Evolutionary conservation across 1,140 invertebrate genomes (phyloP), one percentile per base, ranked within the genome.

Genomic region (Drosophila punjabiensis): DNA sequence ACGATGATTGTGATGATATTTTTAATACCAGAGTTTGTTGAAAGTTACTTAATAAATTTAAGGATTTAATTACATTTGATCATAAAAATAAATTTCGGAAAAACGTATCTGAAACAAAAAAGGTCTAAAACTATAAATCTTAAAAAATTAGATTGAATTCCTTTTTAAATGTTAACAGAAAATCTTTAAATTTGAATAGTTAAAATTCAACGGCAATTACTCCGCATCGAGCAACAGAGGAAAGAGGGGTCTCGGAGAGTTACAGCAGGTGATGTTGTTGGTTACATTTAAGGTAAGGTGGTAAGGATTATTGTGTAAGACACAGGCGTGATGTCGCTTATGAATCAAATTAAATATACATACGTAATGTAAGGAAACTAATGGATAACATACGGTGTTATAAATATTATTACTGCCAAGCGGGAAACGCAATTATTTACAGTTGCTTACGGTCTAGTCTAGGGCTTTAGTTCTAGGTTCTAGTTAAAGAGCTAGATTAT

Each of bases 261-360:
- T 4, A 3, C 13, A 14, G 28, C 20, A 5, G 50, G 32, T 71
- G 66, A 18, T 56, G 55, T 39, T 24, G 2, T 39, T 37, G 33
- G 33, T 50, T 50, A 30, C 10, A n/a, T 10, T 7, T 24, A 56
- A 10, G 33, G 53, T 37, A 24, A 37, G 33, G 39, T 70, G 64
- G 13, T 55, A 52, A 30, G 16, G 39, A 61, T 58, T 58, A 39
- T 58, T 70, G 33, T 62, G 41, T 69, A 83, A 83, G 81, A 79
- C 76, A 83, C 81, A 75, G 76, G 59, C 47, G 76, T 83, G 81
- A 79, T 66, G 55, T 58, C 33, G 48, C 64, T 78, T 78, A 77
- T 65, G 41, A 78, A 77, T 55, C 76, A 78, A 77, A 68, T 43
- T 37, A 66, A 53, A 63, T 64, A 59, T 58, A 63, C 69, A 47